Conservation (phyloP, 2,797 vertebrate species). For the Euthynnus affinis region DNA sequence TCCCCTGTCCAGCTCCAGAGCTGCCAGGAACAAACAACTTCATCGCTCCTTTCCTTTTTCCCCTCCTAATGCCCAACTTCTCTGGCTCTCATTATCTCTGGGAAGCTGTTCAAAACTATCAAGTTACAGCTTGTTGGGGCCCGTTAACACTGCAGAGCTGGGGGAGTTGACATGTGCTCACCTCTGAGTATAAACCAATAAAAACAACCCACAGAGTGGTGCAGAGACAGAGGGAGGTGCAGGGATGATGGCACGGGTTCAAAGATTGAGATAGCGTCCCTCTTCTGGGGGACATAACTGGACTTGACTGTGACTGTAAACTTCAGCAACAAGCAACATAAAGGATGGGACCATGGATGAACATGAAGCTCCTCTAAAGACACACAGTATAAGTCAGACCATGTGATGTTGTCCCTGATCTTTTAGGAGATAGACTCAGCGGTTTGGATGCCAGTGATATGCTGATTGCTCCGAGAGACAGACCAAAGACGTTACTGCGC, state of each 20-base stretch:
- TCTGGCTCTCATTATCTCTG: slow-evolving; percentile 72
- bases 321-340: background rate
- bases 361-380: slow-evolving; percentile 25
- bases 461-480: background rate
- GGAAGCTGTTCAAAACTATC: slow-evolving; percentile 64
- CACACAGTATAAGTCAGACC: background rate
- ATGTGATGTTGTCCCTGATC: background rate
- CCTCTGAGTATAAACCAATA: slow-evolving; percentile 44
- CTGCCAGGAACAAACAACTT: slow-evolving; percentile 70
- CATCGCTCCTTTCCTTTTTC: slow-evolving; percentile 36
- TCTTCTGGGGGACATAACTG: slow-evolving; percentile 44
- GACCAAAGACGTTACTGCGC: background rate
- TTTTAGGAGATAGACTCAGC: background rate
- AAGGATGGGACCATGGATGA: slow-evolving; percentile 18
- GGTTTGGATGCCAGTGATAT: background rate
- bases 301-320: slow-evolving; percentile 5
- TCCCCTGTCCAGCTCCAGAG: slow-evolving; percentile 48
- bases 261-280: slow-evolving; percentile 27
- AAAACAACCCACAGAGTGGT: slow-evolving; percentile 46
- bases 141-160: slow-evolving; percentile 28
- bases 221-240: slow-evolving; percentile 7
- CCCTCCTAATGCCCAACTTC: slow-evolving; percentile 49
- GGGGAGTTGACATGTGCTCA: slow-evolving; percentile 37
- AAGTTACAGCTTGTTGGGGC: slow-evolving; percentile 53
- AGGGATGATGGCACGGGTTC: slow-evolving; percentile 18